phyloP scores from a whole-genome alignment of 2,113 vertebrate species.

The Malaclemys terrapin region DNA sequence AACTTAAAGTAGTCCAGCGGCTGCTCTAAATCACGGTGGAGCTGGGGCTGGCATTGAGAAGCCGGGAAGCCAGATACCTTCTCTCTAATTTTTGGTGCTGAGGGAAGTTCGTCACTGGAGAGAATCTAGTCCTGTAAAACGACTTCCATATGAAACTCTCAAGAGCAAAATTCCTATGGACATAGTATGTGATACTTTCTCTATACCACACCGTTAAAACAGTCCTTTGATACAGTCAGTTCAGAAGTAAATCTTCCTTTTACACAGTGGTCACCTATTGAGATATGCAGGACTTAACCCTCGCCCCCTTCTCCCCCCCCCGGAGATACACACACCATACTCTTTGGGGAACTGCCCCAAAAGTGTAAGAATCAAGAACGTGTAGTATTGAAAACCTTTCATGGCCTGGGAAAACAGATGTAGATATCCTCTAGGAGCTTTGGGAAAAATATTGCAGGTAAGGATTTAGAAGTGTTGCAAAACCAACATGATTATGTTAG shows the following conservation, averaged over 20 bases:
- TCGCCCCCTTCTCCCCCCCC: background rate
- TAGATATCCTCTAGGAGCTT: background rate
- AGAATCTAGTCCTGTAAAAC: background rate
- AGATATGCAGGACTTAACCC: conserved; percentile 8
- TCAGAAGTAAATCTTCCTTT: conserved; percentile 20
- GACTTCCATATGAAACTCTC: background rate
- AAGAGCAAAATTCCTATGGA: background rate
- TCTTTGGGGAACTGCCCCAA: conserved; percentile 16
- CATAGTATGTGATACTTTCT: background rate
- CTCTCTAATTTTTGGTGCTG: background rate
- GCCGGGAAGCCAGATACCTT: rapidly evolving
- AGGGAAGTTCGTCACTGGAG: background rate
- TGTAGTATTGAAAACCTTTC: conserved; percentile 42
- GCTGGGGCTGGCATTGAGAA: background rate
- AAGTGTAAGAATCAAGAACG: conserved; percentile 40
- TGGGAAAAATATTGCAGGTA: conserved; percentile 60
- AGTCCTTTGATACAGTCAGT: conserved; percentile 3
- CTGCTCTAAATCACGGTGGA: background rate
- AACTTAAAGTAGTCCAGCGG: background rate
- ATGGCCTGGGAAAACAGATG: conserved; percentile 18
- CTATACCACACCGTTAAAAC: conserved; percentile 16
- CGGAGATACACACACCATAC: background rate
- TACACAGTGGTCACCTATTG: rapidly evolving
- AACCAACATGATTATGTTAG: conserved; percentile 72
- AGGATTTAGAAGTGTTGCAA: conserved; percentile 68